Evolutionary conservation across 2,888 invertebrate genomes (phyloP), one percentile per base, ranked within the genome.

Genomic region (Cepaea hortensis): DNA sequence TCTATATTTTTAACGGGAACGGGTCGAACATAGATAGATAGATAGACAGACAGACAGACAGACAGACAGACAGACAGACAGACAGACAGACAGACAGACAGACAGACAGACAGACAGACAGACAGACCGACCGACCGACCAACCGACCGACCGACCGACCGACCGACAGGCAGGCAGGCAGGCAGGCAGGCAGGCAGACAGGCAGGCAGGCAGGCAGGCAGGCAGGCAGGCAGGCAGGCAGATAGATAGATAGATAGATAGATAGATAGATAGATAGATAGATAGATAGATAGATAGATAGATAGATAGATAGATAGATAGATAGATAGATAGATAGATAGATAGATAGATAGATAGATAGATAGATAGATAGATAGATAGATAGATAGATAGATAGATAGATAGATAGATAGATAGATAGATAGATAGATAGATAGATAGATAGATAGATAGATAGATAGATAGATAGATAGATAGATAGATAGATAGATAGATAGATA

Each of bases 281-380:
- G 23, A 73, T n/a, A 73, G 73, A 73, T 23, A 73, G 23, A 35
- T 73, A 35, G 23, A 73, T 35, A 35, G 73, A 73, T 35, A 73
- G 35, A 23, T 73, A 73, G 73, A 73, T n/a, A 73, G 35, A 73
- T 73, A 35, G 23, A 35, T 73, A 73, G 35, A 73, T n/a, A 73
- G 35, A 73, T 23, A 23, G 23, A 73, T n/a, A 73, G 73, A 73
- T 23, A 73, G 23, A 35, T 73, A 35, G 23, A 73, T 73, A 35
- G 73, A 73, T 73, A 73, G 35, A 23, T 73, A 73, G 73, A 73
- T n/a, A 73, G 35, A 73, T 73, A 35, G 23, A 73, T 73, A 35
- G 73, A 73, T 35, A 73, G 35, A 23, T 73, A 73, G 73, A 73
- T 23, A 73, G 35, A 73, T 73, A 35, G 23, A 73, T 73, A 73